phyloP scores from a whole-genome alignment of 2,113 vertebrate species.

The Sminthopsis crassicaudata region DNA sequence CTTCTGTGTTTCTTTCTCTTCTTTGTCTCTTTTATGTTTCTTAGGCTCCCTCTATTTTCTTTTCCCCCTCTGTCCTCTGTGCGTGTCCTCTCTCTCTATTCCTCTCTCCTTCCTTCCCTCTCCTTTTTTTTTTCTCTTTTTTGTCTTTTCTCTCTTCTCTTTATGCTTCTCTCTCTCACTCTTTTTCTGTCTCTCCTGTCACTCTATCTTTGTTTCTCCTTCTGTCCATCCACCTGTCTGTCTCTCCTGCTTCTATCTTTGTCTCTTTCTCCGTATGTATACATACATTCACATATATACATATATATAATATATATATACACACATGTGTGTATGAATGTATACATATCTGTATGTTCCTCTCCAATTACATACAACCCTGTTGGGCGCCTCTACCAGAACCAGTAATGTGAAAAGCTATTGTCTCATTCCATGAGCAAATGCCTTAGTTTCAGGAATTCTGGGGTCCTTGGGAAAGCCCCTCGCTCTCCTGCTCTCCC shows the following conservation, averaged over 20 bases:
- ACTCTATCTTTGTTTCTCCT: no score
- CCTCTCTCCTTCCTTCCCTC: no score
- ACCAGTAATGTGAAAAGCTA: constrained; percentile 29
- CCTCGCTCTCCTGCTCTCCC: background rate
- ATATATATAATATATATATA: background rate
- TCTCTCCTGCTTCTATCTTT: background rate
- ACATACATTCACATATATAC: background rate
- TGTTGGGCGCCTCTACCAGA: background rate
- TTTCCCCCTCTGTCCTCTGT: no score
- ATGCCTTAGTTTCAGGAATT: background rate
- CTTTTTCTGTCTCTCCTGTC: no score
- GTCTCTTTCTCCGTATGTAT: background rate
- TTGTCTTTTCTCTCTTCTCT: no score
- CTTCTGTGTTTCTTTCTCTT: no score
- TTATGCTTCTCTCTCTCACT: no score
- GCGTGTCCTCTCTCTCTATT: no score
- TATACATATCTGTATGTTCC: background rate
- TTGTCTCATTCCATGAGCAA: background rate
- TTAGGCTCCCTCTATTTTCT: no score
- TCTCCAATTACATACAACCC: background rate
- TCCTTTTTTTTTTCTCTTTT: no score
- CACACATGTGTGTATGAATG: background rate
- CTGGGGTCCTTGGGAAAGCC: constrained; percentile 39
- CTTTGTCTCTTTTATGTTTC: no score
- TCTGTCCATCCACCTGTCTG: no score